These are phyloP conservation scores for Onychomys leucogaster DNA, from an alignment of 2,797 vertebrate species.

Conservation along the genomic window DNA sequence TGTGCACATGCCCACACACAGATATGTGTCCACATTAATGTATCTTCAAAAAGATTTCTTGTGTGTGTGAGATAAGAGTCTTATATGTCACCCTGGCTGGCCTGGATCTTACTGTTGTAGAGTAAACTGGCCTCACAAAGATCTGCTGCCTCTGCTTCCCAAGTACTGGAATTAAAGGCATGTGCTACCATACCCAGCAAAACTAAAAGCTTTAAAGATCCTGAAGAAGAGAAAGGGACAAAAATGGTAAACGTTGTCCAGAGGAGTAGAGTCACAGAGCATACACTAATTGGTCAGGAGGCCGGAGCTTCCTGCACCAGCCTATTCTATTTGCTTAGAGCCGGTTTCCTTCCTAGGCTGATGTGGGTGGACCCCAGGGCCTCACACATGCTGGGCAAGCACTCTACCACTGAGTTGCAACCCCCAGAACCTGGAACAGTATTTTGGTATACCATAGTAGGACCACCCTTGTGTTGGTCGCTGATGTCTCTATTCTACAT, in stretches of 20 bases:
- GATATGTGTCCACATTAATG: background rate
- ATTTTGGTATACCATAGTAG: background rate
- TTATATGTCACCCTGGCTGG: background rate
- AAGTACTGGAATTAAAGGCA: background rate
- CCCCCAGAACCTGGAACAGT: background rate
- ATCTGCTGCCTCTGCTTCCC: background rate
- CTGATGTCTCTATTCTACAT: conserved; percentile 9
- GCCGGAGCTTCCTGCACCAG: background rate
- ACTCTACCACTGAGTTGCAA: background rate
- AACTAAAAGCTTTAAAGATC: background rate
- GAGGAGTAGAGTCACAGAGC: background rate
- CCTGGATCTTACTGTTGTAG: background rate
- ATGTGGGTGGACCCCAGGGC: background rate
- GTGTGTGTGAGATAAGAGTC: background rate
- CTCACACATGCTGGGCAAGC: background rate
- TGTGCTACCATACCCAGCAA: background rate
- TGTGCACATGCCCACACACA: background rate
- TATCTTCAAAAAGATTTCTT: background rate
- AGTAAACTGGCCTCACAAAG: background rate
- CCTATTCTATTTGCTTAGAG: background rate
- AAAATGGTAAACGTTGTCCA: background rate
- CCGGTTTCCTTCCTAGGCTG: conserved; percentile 6
- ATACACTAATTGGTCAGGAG: background rate
- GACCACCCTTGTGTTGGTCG: background rate
- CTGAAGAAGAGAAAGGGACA: conserved; percentile 5